phyloP scores from a whole-genome alignment of 2,888 invertebrate genomes.

The Ellobium chinense region DNA sequence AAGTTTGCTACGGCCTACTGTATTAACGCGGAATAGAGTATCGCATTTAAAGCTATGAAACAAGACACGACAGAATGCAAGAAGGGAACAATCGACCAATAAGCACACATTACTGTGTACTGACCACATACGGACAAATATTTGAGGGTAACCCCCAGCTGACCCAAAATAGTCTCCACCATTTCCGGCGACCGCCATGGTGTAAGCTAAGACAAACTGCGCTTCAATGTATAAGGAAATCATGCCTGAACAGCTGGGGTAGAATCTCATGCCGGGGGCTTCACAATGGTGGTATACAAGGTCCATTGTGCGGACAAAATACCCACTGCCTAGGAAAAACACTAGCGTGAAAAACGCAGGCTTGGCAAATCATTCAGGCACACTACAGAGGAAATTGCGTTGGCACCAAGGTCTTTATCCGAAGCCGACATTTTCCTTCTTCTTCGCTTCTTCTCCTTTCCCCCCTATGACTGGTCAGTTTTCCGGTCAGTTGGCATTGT shows the following conservation, averaged over 20 bases:
- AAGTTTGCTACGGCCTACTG: too few species aligned
- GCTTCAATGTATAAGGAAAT: too few species aligned
- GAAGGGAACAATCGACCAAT: background rate
- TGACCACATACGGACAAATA: too few species aligned
- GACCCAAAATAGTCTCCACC: background rate
- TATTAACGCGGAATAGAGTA: too few species aligned
- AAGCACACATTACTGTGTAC: too few species aligned
- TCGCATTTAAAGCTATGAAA: too few species aligned
- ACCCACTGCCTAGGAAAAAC: background rate
- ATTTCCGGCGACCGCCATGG: background rate
- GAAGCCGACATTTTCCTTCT: background rate
- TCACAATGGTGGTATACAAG: background rate
- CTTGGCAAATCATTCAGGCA: background rate
- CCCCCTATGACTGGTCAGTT: background rate
- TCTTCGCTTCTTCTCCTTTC: background rate
- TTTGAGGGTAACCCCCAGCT: background rate
- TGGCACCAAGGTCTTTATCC: background rate
- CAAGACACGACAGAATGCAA: background rate
- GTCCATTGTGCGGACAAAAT: background rate
- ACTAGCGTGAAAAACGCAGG: background rate
- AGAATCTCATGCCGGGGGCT: too few species aligned
- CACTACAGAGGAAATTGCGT: background rate
- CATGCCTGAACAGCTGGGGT: too few species aligned
- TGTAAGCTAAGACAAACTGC: background rate
- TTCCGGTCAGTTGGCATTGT: background rate